Base-by-base conservation (phyloP, 2,888 invertebrate genomes). In the Phengaris arion region DNA sequence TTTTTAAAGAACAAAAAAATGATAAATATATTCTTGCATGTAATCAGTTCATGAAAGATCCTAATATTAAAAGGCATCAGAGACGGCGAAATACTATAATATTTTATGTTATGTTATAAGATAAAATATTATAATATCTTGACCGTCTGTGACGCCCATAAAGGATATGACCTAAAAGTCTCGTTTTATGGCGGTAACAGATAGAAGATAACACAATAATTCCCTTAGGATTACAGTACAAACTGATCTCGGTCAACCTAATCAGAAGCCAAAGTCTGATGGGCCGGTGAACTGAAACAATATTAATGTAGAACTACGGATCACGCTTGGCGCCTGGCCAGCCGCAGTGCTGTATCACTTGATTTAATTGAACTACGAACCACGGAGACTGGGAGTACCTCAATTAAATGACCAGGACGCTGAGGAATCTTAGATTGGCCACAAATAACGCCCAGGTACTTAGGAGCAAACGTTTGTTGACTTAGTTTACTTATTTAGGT, bases 331-430 rank as follows among this genome's bases (percentile, higher is more conserved):
- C 84, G 51, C 52, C 8, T 8, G 75, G 84, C 85, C 85, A 85
- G 83, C 81, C 85, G 85, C 84, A 80, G 77, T 80, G 80, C 80
- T 78, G 79, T 77, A 84, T 79, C 83, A 81, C 81, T 80, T 83
- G 85, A 85, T 85, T 83, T 85, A 83, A 83, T 84, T 84, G 81
- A 22, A 57, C 75, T 76, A 76, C 74, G 77, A 77, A 77, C 77
- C 76, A 76, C 48, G 74, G 76, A 74, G 76, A 59, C 77, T 57
- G 45, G 75, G 59, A 68, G 76, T 77, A 54, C 52, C 72, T 72
- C 72, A 77, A 78, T 77, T 79, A 76, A 78, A 74, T 78, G 77
- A 76, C 78, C 74, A 75, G 59, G 74, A 74, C 54, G 51, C 15
- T 52, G 22, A 52, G 72, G 54, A 72, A 35, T 72, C 72, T 72